Evolutionary conservation across 2,797 vertebrate species (phyloP), one percentile per base, ranked within the genome.

Genomic region (Pogonophryne albipinna): DNA sequence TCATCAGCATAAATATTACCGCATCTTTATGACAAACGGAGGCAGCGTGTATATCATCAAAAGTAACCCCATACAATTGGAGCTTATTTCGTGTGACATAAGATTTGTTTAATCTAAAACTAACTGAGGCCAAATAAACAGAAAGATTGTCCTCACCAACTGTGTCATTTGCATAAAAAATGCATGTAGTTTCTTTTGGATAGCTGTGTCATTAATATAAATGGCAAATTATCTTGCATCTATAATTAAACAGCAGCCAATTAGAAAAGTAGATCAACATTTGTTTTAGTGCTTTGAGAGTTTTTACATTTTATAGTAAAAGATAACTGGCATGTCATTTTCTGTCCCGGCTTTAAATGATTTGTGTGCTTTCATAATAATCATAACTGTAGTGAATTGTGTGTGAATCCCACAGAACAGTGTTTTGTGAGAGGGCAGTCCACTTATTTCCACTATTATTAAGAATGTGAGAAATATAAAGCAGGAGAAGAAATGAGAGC

Each of bases 1-100:
- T 67, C 27, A 65, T 58, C 52, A 55, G 38, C 19, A 61, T 82
- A 15, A 72, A 64, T 73, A 74, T 78, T 45, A 64, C 4, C 64
- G 2, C 47, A 63, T 79, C 31, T 69, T 59, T 14, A 41, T 67
- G 66, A 71, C 10, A 4, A 56, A 59, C 19, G 3, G 11, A 62
- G 75, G 31, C 64, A n/a, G 34, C 17, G 50, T 55, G 14, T 51
- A 56, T 11, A 31, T 27, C 6, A 55, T 60, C 14, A 56, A 19
- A 62, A 66, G 65, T 1, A 47, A 47, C 23, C 12, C 6, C 16
- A 42, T 17, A 7, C 45, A 57, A 56, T 49, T 0, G 0, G 10
- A 42, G 14, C 7, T 17, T 34, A 34, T 38, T 52, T 38, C 66
- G 11, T 59, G 12, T 20, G 44, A 45, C 41, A 13, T 16, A 23